A percentile compares a stretch with the other conserved stretches of the same genome.
These are phyloP conservation scores for Andrena bicolor DNA, from an alignment of 2,888 invertebrate genomes.

Conservation along the genomic window DNA sequence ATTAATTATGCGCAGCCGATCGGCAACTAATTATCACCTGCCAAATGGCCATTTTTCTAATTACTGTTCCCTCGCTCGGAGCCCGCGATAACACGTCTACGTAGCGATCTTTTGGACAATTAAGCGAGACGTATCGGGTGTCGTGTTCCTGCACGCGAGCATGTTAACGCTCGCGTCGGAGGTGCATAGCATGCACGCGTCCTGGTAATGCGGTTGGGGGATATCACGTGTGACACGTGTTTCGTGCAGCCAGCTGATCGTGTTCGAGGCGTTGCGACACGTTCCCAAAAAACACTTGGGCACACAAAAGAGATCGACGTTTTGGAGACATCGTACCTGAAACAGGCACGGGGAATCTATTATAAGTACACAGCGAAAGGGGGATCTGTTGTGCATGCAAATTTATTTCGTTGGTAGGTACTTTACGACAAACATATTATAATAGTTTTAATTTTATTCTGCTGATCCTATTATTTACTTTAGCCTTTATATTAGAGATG, in stretches of 20 bases:
- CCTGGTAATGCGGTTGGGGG: conserved; percentile 50
- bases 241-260: conserved; percentile 39
- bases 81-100: conserved; percentile 45
- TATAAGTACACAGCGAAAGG: not conserved
- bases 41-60: conserved; percentile 32
- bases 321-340: not conserved
- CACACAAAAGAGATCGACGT: not conserved
- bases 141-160: conserved; percentile 60
- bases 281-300: conserved; percentile 26
- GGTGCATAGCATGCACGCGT: conserved; percentile 53
- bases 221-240: conserved; percentile 59
- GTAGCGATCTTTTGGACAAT: conserved; percentile 52
- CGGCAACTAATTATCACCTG: conserved; percentile 35
- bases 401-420: not conserved
- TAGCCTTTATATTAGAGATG: too few species aligned
- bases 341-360: not conserved
- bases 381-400: not conserved
- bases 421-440: not conserved
- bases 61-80: conserved; percentile 21
- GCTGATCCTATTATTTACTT: too few species aligned
- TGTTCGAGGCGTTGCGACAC: conserved; percentile 40
- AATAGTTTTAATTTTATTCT: not conserved
- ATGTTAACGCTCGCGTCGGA: conserved; percentile 48
- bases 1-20: conserved; percentile 29
- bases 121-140: conserved; percentile 57